Evolutionary conservation across 2,888 invertebrate species (phyloP).

Genomic region (Spatulosminthurus flaviceps): DNA sequence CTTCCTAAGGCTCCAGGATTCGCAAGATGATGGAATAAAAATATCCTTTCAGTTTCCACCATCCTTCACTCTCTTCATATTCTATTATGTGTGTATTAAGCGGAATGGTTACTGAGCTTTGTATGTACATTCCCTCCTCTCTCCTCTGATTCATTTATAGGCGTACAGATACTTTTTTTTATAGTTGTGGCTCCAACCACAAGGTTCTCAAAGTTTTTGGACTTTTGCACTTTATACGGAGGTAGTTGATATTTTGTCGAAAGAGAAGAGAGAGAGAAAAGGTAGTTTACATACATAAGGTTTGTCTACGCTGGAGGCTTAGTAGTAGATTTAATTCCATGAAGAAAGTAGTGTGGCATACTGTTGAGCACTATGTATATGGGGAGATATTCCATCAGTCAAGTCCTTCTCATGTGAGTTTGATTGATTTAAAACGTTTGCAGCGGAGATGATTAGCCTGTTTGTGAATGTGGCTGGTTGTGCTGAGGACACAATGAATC

Average conservation of each 20-base stretch:
- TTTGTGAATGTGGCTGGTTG: background rate
- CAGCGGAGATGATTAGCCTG: constrained; percentile 30
- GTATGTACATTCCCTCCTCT: too few species aligned
- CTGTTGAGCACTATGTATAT: too few species aligned
- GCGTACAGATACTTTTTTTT: too few species aligned
- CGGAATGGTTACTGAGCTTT: background rate
- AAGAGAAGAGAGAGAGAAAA: too few species aligned
- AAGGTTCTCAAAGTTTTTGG: too few species aligned
- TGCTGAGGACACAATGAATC: background rate
- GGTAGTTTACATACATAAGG: too few species aligned
- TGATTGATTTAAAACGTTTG: constrained; percentile 47
- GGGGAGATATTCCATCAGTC: constrained; percentile 26
- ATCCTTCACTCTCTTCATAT: constrained; percentile 4
- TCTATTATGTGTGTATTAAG: background rate
- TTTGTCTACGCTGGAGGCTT: too few species aligned
- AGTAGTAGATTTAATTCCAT: too few species aligned
- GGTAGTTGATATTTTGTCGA: too few species aligned
- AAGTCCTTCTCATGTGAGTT: constrained; percentile 29
- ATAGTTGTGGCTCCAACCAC: too few species aligned
- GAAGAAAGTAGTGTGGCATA: background rate
- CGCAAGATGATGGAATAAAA: constrained; percentile 14
- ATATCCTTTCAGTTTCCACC: constrained; percentile 8
- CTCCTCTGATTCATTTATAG: too few species aligned
- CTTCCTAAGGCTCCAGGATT: background rate
- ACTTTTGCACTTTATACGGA: too few species aligned